Evolutionary conservation across 2,113 vertebrate genomes (phyloP), one percentile per base, ranked within the genome.

Genomic region (Nicator chloris): DNA sequence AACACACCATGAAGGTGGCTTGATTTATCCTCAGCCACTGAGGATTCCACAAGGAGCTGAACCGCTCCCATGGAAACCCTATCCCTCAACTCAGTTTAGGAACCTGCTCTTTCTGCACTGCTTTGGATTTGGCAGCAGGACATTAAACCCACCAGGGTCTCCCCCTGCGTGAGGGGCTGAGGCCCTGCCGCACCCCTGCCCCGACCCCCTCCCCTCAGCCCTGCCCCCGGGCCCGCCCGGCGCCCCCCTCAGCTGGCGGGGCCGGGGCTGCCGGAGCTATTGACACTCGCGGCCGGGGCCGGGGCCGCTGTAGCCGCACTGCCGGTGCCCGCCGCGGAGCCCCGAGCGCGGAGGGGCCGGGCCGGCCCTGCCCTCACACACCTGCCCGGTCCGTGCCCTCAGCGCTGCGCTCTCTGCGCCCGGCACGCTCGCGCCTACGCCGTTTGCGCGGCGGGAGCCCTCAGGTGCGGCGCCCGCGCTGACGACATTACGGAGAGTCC

Each of bases 401-500:
- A 21, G 54, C 35, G 72, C 59, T 19, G 54, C 95, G 95, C 51
- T 45, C 72, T 80, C 59, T 51, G 78, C 95, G 95, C 64, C 59
- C 69, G 30, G 6, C 44, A 71, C 91, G 93, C 72, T 35, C 37
- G 63, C 76, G 26, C 39, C 82, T 92, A 80, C 90, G 90, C 65
- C 73, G 44, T 61, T 93, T 53, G 81, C 94, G 92, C 77, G 76
- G 53, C 81, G 44, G 39, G 20, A 77, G 60, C 84, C 5, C 69
- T 91, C 95, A 95, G 94, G 94, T 96, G 90, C 95, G 24, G 84
- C 54, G 59, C 42, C 63, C 59, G 75, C 51, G 61, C 31, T 82
- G 93, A 84, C 79, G 82, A 71, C 93, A 31, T 53, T 95, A 96
- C 94, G 95, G 66, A 94, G 64, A 95, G 42, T 95, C 13, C 94